Evolutionary conservation across 1,140 invertebrate species (phyloP), one percentile per base, ranked within the genome.

Genomic region (Drosophila bocqueti): DNA sequence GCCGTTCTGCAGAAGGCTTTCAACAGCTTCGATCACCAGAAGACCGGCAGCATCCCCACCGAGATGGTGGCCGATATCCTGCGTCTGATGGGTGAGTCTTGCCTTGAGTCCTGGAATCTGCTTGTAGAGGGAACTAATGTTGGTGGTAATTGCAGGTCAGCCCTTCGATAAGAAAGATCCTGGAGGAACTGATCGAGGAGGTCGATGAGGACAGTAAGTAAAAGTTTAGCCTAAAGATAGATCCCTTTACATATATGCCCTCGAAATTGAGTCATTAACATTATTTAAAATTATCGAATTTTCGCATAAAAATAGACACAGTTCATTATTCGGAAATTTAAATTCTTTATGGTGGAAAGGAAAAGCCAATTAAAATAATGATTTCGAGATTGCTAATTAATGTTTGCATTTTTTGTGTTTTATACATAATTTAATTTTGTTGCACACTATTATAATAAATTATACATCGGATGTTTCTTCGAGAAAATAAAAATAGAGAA

Each of bases 1-100:
- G 94, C 94, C 79, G 97, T 98, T 81, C 95, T 98, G 73, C 96
- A 96, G 90, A 98, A 98, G 94, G 98, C 98, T 49, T 99, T 99
- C 94, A 98, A 99, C 95, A 98, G 98, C 93, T 99, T 99, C 93
- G 98, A 99, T 94, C 96, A 97, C 89, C 97, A 98, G 91, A 97
- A 97, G 93, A 97, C 96, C 76, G 98, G 98, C 76, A 97, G 96
- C 92, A 99, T 99, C 93, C 96, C 97, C 71, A 97, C 97, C 76
- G 98, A 98, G 93, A 98, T 98, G 96, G 98, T 99, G 29, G 97
- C 97, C 43, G 97, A 98, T 92, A 98, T 99, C 91, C 95, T 99
- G 45, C 95, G 98, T 86, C 95, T 98, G 92, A 98, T 99, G 97
- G 98, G 98, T 83, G 18, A 54, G 64, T 68, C 29, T 3, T 1